Conservation (phyloP, 2,797 vertebrate genomes). For the Cephalopachus bancanus region DNA sequence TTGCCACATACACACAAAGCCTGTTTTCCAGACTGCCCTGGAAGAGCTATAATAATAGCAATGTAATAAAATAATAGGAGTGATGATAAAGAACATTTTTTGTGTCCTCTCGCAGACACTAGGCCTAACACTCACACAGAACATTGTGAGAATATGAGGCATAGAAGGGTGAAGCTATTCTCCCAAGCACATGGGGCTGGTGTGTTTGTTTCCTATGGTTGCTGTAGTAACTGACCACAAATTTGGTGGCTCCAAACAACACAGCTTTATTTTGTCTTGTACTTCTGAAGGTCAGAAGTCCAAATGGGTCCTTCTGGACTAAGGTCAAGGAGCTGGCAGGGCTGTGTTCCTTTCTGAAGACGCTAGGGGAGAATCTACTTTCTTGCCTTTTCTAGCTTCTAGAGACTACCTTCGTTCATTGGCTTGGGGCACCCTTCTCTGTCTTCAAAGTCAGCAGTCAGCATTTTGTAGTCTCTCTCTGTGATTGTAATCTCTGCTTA, state of each 20-base stretch:
- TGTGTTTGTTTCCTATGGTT: rapidly evolving
- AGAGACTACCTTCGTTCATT: rapidly evolving
- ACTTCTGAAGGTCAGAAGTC: rapidly evolving
- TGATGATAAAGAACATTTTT: rapidly evolving
- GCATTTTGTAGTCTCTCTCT: neutral
- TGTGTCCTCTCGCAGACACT: neutral
- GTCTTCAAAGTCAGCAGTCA: rapidly evolving
- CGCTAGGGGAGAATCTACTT: rapidly evolving
- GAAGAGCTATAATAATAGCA: neutral
- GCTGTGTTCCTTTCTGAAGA: neutral
- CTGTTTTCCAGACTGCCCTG: neutral
- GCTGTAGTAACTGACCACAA: rapidly evolving
- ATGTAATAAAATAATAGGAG: rapidly evolving
- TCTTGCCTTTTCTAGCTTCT: neutral
- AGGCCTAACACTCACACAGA: rapidly evolving
- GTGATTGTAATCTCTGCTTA: rapidly evolving
- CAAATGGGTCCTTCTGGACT: too few relatives aligned
- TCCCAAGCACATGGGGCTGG: neutral
- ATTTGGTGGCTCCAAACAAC: rapidly evolving
- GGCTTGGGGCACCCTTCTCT: rapidly evolving
- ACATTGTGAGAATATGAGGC: rapidly evolving
- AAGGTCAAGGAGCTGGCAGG: too few relatives aligned
- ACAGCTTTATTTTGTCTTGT: too few relatives aligned
- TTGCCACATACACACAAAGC: rapidly evolving
- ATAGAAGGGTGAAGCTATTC: rapidly evolving